Evolutionary conservation across 2,113 vertebrate species (phyloP), one percentile per base, ranked within the genome.

Genomic region (Centropus unirufus): DNA sequence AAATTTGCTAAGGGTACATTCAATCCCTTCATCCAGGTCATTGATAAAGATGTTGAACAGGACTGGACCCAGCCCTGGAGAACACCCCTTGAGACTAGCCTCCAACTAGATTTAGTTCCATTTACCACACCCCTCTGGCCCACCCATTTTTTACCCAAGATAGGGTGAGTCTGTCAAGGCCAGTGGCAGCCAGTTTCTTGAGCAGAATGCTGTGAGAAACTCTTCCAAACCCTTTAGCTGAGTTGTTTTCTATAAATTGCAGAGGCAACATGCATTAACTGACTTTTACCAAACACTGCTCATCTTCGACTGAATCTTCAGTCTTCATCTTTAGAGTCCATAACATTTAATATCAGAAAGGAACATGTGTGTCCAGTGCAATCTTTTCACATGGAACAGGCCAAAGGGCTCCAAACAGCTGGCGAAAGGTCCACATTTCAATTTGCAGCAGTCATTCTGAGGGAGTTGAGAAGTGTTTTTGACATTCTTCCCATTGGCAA

Each of bases 361-460:
- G 29, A 81, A 47, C 8, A 22, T 19, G 15, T 54, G 32, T 58
- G 24, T 46, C 24, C 40, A 22, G 16, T 18, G n/a, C 46, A 36
- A 49, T 67, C 8, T 18, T 77, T 27, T 59, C 46, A 14, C 36
- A n/a, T 2, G 3, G 27, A 86, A 66, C 8, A 78, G 42, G 51
- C 16, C 91, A 74, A 47, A 87, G 68, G 62, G 14, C 30, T 69
- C 55, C 72, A 57, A 79, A 83, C 44, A 83, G 61, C 81, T 89
- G 73, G 47, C 51, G 26, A 72, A 91, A 72, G 26, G 84, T 52
- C 39, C 81, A 89, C 34, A 63, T 78, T 91, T 39, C 39, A 76
- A 64, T 89, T 87, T 94, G 27, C 36, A 94, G 44, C 70, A 94
- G 78, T 80, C 49, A 66, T 57, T 87, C 49, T 32, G 29, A 87